These are phyloP conservation scores for Pedionomus torquatus DNA, from an alignment of 2,113 vertebrate species.

Conservation along the genomic window DNA sequence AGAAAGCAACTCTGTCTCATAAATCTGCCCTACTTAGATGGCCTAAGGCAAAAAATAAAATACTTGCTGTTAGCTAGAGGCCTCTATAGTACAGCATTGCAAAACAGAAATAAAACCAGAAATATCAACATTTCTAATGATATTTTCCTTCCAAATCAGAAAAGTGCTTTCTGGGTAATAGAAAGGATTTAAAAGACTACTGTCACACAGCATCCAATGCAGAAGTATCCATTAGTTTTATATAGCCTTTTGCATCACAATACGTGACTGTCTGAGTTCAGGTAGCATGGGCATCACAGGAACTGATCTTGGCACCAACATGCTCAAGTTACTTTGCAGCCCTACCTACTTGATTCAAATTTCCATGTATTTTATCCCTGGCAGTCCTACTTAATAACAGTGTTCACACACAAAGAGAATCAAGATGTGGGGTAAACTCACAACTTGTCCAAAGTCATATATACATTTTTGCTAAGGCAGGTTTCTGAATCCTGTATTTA, in stretches of 20 bases:
- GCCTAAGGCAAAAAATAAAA: background rate
- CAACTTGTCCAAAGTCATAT: background rate
- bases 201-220: fast-evolving
- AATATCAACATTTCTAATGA: background rate
- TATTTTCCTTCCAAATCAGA: background rate
- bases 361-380: background rate
- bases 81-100: background rate
- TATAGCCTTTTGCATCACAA: background rate
- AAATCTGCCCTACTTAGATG: background rate
- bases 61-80: background rate
- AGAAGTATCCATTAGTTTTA: background rate
- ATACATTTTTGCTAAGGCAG: background rate
- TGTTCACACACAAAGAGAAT: background rate
- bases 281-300: background rate
- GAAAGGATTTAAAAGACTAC: background rate
- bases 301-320: background rate
- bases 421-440: background rate
- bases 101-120: background rate
- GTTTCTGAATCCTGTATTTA: background rate
- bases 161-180: background rate
- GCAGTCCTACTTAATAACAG: background rate
- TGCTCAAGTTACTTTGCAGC: background rate
- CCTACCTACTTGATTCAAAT: background rate
- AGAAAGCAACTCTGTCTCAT: background rate
- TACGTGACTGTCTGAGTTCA: background rate